A percentile compares a stretch with the other conserved stretches of the same genome.
These are phyloP conservation scores for Pseudomyrmex dendroicus DNA, from an alignment of 1,140 invertebrate genomes.

Conservation along the genomic window DNA sequence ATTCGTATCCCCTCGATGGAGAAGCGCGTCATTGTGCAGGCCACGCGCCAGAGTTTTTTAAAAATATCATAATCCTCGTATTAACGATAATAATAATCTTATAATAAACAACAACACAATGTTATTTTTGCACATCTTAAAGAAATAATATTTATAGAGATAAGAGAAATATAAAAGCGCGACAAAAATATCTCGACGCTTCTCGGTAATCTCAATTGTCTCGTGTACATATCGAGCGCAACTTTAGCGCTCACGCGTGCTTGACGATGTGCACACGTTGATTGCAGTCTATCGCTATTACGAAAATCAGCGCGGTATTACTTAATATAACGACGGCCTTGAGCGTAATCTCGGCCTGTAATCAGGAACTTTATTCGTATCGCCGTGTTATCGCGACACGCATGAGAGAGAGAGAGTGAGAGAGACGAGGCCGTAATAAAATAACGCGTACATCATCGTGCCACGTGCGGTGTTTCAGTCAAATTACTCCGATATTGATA, in stretches of 20 bases:
- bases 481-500: background rate
- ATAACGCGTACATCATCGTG: conserved; percentile 8
- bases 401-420: background rate
- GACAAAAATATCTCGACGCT: no score
- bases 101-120: no score
- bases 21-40: background rate
- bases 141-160: background rate
- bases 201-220: background rate
- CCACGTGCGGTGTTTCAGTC: background rate
- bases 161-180: no score
- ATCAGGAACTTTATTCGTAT: conserved; percentile 35
- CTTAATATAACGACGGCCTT: conserved; percentile 37
- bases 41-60: background rate
- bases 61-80: background rate
- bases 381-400: conserved; percentile 32
- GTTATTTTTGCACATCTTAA: background rate
- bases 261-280: conserved; percentile 1
- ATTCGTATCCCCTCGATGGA: background rate
- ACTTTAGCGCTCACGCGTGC: background rate
- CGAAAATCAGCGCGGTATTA: conserved; percentile 37
- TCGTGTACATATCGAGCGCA: no score
- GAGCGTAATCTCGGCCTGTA: conserved; percentile 37
- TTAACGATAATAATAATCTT: no score
- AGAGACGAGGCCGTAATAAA: conserved; percentile 11
- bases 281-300: conserved; percentile 42